Conservation (phyloP, 2,888 invertebrate genomes). For the Tuberolachnus salignus region DNA sequence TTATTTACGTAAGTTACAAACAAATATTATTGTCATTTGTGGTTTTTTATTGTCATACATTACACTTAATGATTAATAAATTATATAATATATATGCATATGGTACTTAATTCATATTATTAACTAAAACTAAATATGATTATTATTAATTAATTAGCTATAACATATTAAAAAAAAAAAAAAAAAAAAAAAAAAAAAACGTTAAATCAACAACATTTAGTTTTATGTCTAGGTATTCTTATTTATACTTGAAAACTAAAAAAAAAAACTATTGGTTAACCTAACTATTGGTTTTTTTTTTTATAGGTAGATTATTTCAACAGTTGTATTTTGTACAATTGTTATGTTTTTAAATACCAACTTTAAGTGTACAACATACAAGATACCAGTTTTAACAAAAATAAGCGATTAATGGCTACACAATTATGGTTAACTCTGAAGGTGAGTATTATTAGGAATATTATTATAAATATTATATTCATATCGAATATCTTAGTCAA, state of each 20-base stretch:
- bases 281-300: no score
- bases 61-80: neutral
- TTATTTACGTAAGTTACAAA: conserved; percentile 49
- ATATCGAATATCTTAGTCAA: neutral
- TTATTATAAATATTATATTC: neutral
- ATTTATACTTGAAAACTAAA: no score
- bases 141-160: conserved; percentile 6
- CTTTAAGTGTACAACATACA: no score
- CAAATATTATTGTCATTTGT: conserved; percentile 51
- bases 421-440: no score
- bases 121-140: conserved; percentile 12
- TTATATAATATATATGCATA: neutral
- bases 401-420: no score
- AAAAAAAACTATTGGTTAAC: no score
- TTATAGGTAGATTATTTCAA: no score
- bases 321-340: no score
- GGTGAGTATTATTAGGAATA: no score
- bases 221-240: no score
- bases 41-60: conserved; percentile 42
- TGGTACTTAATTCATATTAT: conserved; percentile 15
- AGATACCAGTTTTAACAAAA: no score
- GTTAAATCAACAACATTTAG: neutral
- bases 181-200: neutral
- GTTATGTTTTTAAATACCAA: no score
- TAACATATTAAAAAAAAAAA: conserved; percentile 1